These are phyloP conservation scores for Himalopsyche japonica DNA, from an alignment of 2,888 invertebrate species.

Conservation along the genomic window DNA sequence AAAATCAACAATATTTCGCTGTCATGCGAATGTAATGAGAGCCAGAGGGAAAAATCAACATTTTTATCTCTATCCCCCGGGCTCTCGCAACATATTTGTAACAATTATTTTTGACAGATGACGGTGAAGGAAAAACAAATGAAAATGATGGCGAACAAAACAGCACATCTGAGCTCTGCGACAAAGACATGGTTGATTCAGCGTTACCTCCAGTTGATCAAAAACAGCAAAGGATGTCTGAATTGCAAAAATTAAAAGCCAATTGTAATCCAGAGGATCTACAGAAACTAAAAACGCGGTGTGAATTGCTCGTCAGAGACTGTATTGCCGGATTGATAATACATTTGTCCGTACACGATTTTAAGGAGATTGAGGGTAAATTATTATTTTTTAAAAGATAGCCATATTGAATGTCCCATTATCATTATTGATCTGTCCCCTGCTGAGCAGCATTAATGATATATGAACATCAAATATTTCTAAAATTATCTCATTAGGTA, in stretches of 20 bases:
- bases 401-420: not conserved
- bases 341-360: slow-evolving; percentile 79
- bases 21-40: no score
- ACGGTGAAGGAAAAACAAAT: slow-evolving; percentile 55
- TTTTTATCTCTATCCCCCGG: no score
- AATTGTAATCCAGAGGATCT: slow-evolving; percentile 81
- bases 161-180: slow-evolving; percentile 61
- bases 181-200: slow-evolving; percentile 70
- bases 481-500: no score
- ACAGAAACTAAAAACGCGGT: slow-evolving; percentile 71
- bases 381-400: not conserved
- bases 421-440: not conserved
- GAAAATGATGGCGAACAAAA: slow-evolving; percentile 60
- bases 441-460: no score
- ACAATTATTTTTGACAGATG: slow-evolving; percentile 45
- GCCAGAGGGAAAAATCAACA: no score
- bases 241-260: slow-evolving; percentile 72
- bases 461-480: no score
- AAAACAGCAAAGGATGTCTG: slow-evolving; percentile 68
- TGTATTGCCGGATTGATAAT: slow-evolving; percentile 81
- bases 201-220: slow-evolving; percentile 69
- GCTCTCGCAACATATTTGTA: no score
- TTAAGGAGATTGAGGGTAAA: slow-evolving; percentile 85
- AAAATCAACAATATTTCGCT: no score
- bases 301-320: slow-evolving; percentile 77